Evolutionary conservation across 2,113 vertebrate species (phyloP).

Genomic region (Amblyopsis rosae): DNA sequence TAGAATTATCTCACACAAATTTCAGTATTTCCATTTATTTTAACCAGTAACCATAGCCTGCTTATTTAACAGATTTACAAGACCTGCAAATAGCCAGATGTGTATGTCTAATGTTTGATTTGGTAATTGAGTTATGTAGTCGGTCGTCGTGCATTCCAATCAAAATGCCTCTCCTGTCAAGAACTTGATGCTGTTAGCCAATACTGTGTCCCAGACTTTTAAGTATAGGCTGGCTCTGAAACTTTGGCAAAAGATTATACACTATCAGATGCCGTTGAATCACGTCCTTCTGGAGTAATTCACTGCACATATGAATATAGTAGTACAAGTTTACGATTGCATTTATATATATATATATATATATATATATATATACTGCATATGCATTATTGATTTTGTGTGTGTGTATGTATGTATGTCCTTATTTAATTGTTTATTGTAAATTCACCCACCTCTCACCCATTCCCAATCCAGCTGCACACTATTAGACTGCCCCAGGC

Average conservation of each 20-base stretch:
- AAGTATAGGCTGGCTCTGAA: too few species aligned
- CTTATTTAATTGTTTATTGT: not conserved
- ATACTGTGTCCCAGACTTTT: too few species aligned
- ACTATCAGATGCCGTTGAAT: not conserved
- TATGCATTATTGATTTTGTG: not conserved
- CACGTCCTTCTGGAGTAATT: not conserved
- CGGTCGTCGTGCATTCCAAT: too few species aligned
- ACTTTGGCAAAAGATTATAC: constrained; percentile 7
- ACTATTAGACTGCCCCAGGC: constrained; percentile 6
- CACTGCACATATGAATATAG: not conserved
- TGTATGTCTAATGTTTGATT: too few species aligned
- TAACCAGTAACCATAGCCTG: too few species aligned
- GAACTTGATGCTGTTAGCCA: too few species aligned
- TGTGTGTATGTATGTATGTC: not conserved
- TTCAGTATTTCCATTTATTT: too few species aligned
- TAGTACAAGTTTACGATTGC: not conserved
- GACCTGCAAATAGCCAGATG: too few species aligned
- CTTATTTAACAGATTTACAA: too few species aligned
- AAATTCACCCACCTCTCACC: not conserved
- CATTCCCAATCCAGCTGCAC: not conserved
- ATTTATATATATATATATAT: not conserved
- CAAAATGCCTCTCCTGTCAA: too few species aligned
- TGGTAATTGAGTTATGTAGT: too few species aligned
- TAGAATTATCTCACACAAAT: too few species aligned
- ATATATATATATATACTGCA: not conserved